phyloP scores from a whole-genome alignment of 2,113 vertebrate genomes.

The Neopipo cinnamomea region DNA sequence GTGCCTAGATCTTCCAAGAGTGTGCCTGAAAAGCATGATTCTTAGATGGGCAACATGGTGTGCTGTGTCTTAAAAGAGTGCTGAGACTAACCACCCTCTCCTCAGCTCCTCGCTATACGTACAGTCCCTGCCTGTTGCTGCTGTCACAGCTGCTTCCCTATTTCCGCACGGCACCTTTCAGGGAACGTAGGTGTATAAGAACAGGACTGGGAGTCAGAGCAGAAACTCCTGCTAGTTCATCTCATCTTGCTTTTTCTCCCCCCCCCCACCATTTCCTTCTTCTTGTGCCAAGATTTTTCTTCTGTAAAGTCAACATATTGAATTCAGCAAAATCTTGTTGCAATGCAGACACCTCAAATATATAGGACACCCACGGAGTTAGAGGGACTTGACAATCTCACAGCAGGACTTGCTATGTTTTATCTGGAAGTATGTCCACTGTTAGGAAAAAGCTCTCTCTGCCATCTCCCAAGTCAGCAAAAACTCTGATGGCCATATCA shows the following conservation, averaged over 20 bases:
- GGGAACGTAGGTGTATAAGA: neutral
- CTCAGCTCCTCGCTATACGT: neutral
- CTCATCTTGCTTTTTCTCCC: neutral
- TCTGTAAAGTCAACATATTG: neutral
- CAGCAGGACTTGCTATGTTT: neutral
- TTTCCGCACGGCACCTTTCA: neutral
- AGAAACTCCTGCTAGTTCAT: neutral
- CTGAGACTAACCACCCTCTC: neutral
- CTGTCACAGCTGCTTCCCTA: neutral
- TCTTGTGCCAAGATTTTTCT: neutral
- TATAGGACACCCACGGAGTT: neutral
- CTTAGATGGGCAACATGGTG: neutral
- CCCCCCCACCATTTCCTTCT: neutral
- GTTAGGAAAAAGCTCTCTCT: neutral
- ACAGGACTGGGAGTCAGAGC: neutral
- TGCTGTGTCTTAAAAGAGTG: neutral
- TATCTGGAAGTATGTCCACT: neutral
- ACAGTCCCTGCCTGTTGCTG: neutral
- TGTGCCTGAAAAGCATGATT: constrained; percentile 18
- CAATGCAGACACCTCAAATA: neutral
- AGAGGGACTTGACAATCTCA: neutral
- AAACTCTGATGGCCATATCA: accelerated
- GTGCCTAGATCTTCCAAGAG: constrained; percentile 11
- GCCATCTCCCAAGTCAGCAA: neutral
- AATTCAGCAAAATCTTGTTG: neutral